Base-by-base conservation (phyloP, 1,140 invertebrate genomes). In the Sycophaga agraensis region DNA sequence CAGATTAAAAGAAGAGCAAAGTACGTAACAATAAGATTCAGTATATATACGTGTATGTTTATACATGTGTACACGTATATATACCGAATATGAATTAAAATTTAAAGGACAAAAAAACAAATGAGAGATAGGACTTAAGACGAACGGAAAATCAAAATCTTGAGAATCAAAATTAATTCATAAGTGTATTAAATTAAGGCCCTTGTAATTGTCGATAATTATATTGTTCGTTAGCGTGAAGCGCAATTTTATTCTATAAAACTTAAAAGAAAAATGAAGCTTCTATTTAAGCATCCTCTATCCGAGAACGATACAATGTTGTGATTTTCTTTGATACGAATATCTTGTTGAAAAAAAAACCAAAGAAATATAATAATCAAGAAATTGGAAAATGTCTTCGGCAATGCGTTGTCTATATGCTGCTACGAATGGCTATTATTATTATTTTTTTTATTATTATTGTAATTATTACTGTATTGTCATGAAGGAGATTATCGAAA, bases 161-260 rank as follows among this genome's bases (percentile, higher is more conserved):
- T 73, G 63, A 78, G 48, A 79, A 80, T 80, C 78, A 80, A 80
- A 80, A 79, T 78, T 80, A 80, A 69, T 64, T 49, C 71, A 66
- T 79, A 79, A 80, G 77, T 69, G 70, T 68, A 68, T 35, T 62
- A 63, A 66, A 66, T 70, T 74, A 76, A 72, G 70, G 55, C 71
- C 68, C 63, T 66, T 55, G 66, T 71, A 70, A 71, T 74, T 72
- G 68, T 72, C 73, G 70, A 73, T 70, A 66, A 68, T 68, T 72
- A 70, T 71, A 72, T 73, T 73, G 71, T 72, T 73, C 72, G 68
- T 74, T 77, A 75, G 72, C 63, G 65, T 50, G 58, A 35, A 50
- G 59, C 39, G 28, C 35, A 16, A 60, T 37, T 57, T 63, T 61
- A 59, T 59, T 35, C 45, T 14, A 42, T 19, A 43, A 0, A 17